A percentile compares a stretch with the other conserved stretches of the same genome.
Conservation (phyloP, 2,113 vertebrate genomes). For the Penelope pileata region DNA sequence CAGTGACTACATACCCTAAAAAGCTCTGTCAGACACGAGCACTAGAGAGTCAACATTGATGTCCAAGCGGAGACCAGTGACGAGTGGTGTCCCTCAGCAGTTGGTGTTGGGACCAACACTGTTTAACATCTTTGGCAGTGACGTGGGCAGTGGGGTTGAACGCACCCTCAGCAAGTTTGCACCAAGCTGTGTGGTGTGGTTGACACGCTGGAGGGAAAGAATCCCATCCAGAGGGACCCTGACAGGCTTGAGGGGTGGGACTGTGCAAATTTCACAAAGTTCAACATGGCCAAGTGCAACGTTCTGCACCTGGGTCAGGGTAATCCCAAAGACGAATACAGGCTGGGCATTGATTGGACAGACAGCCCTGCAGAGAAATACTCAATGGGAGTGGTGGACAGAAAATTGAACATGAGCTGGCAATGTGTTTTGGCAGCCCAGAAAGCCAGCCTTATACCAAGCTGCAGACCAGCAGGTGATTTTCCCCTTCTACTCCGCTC, state of each 20-base stretch:
- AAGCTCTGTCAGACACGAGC: neutral
- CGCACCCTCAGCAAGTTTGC: neutral
- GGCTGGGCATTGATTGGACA: no score
- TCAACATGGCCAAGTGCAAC: no score
- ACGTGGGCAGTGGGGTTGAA: neutral
- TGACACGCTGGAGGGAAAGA: no score
- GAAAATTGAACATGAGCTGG: neutral
- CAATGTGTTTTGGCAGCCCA: neutral
- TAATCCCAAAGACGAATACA: no score
- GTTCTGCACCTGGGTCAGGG: no score
- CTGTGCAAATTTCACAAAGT: no score
- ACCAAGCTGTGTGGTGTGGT: no score
- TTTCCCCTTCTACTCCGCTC: neutral
- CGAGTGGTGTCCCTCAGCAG: neutral
- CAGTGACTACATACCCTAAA: neutral
- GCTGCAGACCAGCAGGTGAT: neutral
- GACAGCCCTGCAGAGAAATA: neutral
- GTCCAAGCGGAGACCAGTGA: neutral
- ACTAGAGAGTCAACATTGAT: neutral
- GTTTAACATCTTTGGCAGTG: neutral
- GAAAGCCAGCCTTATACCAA: neutral
- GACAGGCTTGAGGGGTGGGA: neutral
- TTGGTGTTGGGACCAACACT: neutral
- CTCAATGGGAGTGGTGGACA: neutral
- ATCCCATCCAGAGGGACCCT: neutral